Base-by-base conservation (phyloP, 2,113 vertebrate species). In the Leucosticte australis region DNA sequence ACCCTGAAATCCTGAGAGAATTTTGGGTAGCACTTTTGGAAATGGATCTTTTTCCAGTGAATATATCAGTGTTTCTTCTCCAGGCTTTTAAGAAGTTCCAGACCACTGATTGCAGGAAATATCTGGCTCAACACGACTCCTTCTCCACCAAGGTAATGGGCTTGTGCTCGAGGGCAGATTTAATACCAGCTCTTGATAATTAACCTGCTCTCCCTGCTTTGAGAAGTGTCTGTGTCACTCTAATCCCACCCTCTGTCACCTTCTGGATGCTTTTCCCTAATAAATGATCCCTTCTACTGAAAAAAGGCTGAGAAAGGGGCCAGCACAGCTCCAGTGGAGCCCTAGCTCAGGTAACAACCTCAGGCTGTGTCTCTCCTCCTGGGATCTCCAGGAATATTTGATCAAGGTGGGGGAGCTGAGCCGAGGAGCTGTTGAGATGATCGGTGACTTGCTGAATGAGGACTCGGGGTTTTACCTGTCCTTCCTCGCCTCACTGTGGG, bases 131-230 rank as follows among this genome's bases (percentile, higher is more conserved):
- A 19, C 30, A 95, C 0, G 87, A 97, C 44, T 96, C 97, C 68
- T 97, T 95, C 69, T 97, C 97, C 80, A 97, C 95, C 82, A 97
- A 96, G 94, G 97, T 97, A 76, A 74, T 13, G 49, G 30, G 46
- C 24, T 24, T 64, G 33, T 49, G 16, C 47, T 39, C 1, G 1
- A 30, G 24, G 21, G 15, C n/a, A 10, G n/a, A 23, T 27, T 52
- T 35, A 59, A 21, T 33, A 31, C 16, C 19, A 10, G 5, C 4
- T 21, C 10, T 18, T 24, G 26, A 7, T 47, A 17, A 42, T 24
- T n/a, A 30, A 37, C 17, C 28, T 12, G 4, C 22, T 26, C 24
- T 31, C 18, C 21, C 33, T 37, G 28, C 39, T 41, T 62, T 37
- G 13, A 37, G 73, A 42, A 39, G 11, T 3, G 22, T 16, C 42